Conservation (phyloP, 2,113 vertebrate species). For the Bombycilla garrulus region DNA sequence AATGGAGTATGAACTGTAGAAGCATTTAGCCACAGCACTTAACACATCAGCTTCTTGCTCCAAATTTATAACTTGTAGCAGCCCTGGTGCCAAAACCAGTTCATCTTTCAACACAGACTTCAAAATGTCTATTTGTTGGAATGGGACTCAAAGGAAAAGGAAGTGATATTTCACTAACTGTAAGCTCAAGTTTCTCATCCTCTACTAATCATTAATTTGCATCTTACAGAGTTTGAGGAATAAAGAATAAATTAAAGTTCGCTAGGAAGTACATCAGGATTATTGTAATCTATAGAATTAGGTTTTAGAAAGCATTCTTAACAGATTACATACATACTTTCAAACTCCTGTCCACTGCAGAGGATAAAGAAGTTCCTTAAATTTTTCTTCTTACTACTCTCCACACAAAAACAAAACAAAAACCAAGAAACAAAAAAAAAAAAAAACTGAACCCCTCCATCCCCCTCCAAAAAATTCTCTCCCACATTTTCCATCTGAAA, state of each 20-base stretch:
- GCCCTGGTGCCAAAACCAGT: not conserved
- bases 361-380: not conserved
- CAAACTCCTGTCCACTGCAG: not conserved
- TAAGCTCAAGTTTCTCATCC: not conserved
- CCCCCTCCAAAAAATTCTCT: not conserved
- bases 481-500: not conserved
- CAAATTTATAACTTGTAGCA: constrained; percentile 33
- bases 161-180: not conserved
- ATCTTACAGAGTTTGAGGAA: not conserved
- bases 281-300: not conserved
- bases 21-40: constrained; percentile 36
- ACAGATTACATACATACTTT: not conserved
- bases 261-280: not conserved
- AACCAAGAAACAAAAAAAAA: not conserved
- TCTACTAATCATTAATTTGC: not conserved
- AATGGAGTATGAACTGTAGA: constrained; percentile 49
- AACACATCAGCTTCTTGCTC: constrained; percentile 47
- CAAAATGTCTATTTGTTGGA: not conserved
- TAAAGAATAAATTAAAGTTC: not conserved
- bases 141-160: not conserved
- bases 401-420: not conserved
- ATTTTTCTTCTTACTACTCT: not conserved
- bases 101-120: not conserved
- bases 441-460: not conserved
- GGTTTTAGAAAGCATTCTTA: not conserved